Evolutionary conservation across 2,113 vertebrate species (phyloP).

Genomic region (Scopus umbretta): DNA sequence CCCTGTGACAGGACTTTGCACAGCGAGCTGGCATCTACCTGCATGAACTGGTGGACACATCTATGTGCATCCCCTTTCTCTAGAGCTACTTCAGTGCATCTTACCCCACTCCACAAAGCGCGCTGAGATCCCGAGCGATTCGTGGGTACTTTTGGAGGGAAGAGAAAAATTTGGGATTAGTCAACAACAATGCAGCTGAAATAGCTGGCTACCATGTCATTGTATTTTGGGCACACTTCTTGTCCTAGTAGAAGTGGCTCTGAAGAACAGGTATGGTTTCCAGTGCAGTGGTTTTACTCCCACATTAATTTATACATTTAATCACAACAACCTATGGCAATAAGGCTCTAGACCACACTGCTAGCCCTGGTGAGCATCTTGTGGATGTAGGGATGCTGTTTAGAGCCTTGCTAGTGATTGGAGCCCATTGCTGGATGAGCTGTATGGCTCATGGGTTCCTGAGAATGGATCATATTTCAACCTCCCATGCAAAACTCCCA

Average conservation of each 20-base stretch:
- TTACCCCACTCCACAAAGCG: conserved; percentile 18
- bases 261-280: neutral
- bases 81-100: neutral
- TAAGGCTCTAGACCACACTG: neutral
- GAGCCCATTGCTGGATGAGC: neutral
- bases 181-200: neutral
- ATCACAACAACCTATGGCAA: neutral
- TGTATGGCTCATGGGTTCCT: neutral
- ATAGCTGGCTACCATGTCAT: neutral
- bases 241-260: neutral
- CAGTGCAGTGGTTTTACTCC: neutral
- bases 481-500: neutral
- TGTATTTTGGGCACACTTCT: neutral
- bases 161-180: neutral
- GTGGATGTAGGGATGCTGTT: neutral
- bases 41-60: accelerated
- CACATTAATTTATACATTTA: neutral
- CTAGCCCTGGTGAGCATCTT: neutral
- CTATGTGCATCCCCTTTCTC: neutral
- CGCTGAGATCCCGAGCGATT: neutral
- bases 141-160: neutral
- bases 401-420: neutral
- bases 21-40: neutral
- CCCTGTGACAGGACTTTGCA: neutral
- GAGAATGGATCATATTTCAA: neutral